Conservation (phyloP, 1,140 invertebrate genomes). For the Magallana angulata region DNA sequence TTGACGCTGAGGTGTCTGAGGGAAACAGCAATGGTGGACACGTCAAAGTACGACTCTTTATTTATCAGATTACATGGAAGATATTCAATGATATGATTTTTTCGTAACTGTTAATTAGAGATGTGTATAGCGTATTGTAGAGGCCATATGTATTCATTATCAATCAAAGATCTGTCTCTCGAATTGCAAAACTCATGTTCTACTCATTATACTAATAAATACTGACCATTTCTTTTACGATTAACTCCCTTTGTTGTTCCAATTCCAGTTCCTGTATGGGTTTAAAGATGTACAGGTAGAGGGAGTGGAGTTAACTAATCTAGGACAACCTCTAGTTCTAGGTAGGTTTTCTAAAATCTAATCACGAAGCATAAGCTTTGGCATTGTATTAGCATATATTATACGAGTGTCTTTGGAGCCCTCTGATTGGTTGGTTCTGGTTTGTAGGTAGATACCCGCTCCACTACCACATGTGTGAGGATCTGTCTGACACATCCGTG, state of each 20-base stretch:
- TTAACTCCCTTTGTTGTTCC: background rate
- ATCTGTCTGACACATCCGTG: slow-evolving; percentile 48
- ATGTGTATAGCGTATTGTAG: background rate
- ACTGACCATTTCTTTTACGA: background rate
- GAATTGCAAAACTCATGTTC: no score
- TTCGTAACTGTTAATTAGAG: background rate
- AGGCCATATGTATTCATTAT: no score
- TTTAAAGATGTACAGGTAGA: slow-evolving; percentile 60
- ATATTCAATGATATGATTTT: no score
- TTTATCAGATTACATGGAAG: background rate
- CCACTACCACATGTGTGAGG: slow-evolving; percentile 67
- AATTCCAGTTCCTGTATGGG: slow-evolving; percentile 49
- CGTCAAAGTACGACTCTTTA: background rate
- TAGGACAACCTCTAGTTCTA: slow-evolving; percentile 61
- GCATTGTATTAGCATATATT: background rate
- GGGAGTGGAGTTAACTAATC: slow-evolving; percentile 61
- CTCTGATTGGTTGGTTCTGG: background rate
- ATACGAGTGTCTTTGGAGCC: no score
- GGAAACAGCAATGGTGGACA: slow-evolving; percentile 38
- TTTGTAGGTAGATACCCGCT: slow-evolving; percentile 64
- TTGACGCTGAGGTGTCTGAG: slow-evolving; percentile 7
- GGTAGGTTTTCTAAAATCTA: slow-evolving; percentile 34
- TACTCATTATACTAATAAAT: no score
- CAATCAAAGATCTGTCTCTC: no score
- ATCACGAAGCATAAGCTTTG: background rate